Evolutionary conservation across 2,888 invertebrate genomes (phyloP).

Genomic region (Hermaeophaga mercurialis): DNA sequence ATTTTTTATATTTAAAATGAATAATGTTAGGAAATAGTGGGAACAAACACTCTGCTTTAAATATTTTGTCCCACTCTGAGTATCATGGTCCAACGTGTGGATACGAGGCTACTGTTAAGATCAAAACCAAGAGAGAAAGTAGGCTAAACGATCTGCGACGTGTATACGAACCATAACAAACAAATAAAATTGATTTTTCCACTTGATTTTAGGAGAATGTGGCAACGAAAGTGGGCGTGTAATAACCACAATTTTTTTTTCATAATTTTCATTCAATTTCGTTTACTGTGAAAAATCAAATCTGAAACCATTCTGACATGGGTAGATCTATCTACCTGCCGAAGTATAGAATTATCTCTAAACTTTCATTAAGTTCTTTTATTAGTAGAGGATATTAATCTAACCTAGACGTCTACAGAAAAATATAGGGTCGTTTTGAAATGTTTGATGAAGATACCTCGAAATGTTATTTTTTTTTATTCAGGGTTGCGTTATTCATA

Average conservation of each 20-base stretch:
- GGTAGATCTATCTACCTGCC: not conserved
- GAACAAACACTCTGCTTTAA: too few relatives aligned
- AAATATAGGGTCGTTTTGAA: too few relatives aligned
- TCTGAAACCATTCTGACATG: not conserved
- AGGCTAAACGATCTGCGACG: conserved; percentile 15
- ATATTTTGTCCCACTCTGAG: conserved; percentile 2
- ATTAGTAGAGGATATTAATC: too few relatives aligned
- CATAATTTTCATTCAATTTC: not conserved
- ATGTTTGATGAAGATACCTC: too few relatives aligned
- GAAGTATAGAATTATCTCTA: too few relatives aligned
- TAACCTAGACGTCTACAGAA: too few relatives aligned
- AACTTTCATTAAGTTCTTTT: too few relatives aligned
- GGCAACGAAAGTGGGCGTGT: conserved; percentile 19
- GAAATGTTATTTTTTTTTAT: too few relatives aligned
- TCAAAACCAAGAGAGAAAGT: conserved; percentile 11
- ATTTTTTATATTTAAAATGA: too few relatives aligned
- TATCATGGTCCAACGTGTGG: not conserved
- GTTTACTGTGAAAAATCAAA: not conserved
- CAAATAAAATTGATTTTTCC: conserved; percentile 24
- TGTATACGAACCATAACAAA: conserved; percentile 19
- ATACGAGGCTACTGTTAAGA: not conserved
- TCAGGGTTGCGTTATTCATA: too few relatives aligned
- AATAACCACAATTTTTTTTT: conserved; percentile 2
- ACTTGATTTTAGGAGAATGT: conserved; percentile 19
- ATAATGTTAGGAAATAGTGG: too few relatives aligned